Base-by-base conservation (phyloP, 1,140 invertebrate species). In the Piezodorus guildinii region DNA sequence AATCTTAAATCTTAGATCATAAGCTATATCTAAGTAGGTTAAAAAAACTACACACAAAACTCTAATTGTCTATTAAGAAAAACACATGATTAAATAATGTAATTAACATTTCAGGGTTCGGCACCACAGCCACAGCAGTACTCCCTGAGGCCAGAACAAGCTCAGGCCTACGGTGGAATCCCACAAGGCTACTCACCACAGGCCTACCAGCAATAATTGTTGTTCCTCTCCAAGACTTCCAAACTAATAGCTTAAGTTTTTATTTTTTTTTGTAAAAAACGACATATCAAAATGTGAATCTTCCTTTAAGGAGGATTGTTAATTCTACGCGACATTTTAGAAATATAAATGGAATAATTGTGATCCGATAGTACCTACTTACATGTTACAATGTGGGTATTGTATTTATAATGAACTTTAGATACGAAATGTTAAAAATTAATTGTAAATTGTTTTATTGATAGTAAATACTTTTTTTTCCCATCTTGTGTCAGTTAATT, bases 81-180 rank as follows among this genome's bases (percentile, higher is more conserved):
- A n/a, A n/a, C n/a, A n/a, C n/a, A n/a, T n/a, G n/a, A n/a, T n/a
- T n/a, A n/a, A 15, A 15, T n/a, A 46, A n/a, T 19, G 17, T n/a
- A 46, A 12, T 19, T 44, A 25, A 49, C 17, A 3, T 27, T 30
- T n/a, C 25, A 62, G 61, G 61, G 27, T 23, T 62, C 61, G 6
- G 17, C 61, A n/a, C 15, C 30, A 12, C 23, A 62, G 45, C 21
- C 34, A 16, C 49, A 52, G 23, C 61, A 51, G 25, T 62, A 62
- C 27, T 17, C 49, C 23, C 16, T 62, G 34, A 45, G 60, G 45
- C 61, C 45, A 30, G 61, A 52, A 52, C 61, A 51, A 9, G 25
- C 9, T 10, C 43, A 62, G 21, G 17, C 17, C 27, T 23, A 19
- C 21, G 14, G 46, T 49, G 46, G n/a, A 10, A 21, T 17, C 6